phyloP scores from a whole-genome alignment of 2,888 invertebrate species.

The Tipula unca region DNA sequence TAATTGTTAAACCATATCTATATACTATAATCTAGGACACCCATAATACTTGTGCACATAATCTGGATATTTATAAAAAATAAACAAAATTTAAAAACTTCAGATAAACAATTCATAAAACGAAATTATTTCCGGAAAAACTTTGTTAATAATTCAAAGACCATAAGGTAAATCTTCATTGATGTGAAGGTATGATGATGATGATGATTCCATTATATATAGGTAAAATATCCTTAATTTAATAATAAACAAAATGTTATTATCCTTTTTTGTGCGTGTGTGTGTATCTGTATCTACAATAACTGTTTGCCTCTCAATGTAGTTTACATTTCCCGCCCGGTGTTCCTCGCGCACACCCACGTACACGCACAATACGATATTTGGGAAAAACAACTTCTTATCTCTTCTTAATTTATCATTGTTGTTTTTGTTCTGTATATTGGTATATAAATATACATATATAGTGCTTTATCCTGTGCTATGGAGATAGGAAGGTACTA shows the following conservation, averaged over 20 bases:
- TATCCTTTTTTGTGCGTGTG: neutral
- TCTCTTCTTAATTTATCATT: neutral
- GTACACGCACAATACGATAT: neutral
- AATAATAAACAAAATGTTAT: neutral
- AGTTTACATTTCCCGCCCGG: neutral
- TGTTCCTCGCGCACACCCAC: too few relatives aligned
- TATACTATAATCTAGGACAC: neutral
- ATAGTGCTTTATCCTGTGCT: neutral
- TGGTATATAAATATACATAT: neutral
- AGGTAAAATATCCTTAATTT: neutral
- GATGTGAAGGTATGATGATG: neutral
- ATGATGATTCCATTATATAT: neutral
- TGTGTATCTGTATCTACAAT: too few relatives aligned
- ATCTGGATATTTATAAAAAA: neutral
- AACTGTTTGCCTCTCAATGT: neutral
- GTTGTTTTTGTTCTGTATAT: neutral
- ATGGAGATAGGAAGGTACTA: neutral
- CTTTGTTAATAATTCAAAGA: neutral
- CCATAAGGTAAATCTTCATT: neutral
- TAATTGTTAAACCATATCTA: neutral
- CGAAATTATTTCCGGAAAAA: neutral
- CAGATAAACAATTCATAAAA: neutral
- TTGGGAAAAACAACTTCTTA: slow-evolving; percentile 8
- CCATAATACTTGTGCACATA: neutral
- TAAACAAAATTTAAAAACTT: neutral